These are phyloP conservation scores for Clamator glandarius DNA, from an alignment of 2,797 vertebrate genomes.

Conservation along the genomic window DNA sequence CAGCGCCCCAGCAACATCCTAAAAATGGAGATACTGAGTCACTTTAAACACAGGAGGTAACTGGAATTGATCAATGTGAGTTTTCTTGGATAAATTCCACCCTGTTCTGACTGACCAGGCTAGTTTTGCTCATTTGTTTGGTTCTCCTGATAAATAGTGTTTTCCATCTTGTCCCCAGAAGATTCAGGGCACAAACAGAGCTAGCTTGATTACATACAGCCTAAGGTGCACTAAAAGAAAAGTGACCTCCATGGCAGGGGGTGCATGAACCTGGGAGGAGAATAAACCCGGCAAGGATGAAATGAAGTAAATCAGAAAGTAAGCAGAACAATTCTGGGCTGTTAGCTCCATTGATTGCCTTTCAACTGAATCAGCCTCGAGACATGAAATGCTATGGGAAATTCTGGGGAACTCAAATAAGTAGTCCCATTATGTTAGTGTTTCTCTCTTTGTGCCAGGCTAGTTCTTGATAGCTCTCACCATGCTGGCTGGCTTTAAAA, in stretches of 20 bases:
- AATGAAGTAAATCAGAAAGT: constrained; percentile 70
- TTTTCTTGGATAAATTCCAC: constrained; percentile 63
- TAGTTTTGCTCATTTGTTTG: constrained; percentile 64
- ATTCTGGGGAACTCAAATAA: constrained; percentile 55
- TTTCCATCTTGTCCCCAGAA: constrained; percentile 44
- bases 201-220: constrained; percentile 50
- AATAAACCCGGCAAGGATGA: constrained; percentile 37
- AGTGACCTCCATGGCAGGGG: constrained; percentile 38
- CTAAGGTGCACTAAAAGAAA: constrained; percentile 44
- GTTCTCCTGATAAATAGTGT: constrained; percentile 18
- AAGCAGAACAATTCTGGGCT: constrained; percentile 65
- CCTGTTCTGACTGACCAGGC: constrained; percentile 26
- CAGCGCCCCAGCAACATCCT: constrained; percentile 65
- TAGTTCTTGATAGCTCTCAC: neutral
- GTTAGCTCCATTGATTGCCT: constrained; percentile 64
- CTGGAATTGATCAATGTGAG: constrained; percentile 58
- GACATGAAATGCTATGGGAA: constrained; percentile 44
- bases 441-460: neutral
- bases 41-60: constrained; percentile 67
- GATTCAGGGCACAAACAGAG: constrained; percentile 15
- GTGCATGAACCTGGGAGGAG: constrained; percentile 54
- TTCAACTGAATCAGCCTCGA: constrained; percentile 57
- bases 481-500: neutral
- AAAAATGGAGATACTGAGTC: constrained; percentile 71
- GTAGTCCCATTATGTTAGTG: constrained; percentile 44